These are phyloP conservation scores for Amphimedon queenslandica DNA, from an alignment of 37 sponge, comb jelly and placozoan species.

Conservation along the genomic window DNA sequence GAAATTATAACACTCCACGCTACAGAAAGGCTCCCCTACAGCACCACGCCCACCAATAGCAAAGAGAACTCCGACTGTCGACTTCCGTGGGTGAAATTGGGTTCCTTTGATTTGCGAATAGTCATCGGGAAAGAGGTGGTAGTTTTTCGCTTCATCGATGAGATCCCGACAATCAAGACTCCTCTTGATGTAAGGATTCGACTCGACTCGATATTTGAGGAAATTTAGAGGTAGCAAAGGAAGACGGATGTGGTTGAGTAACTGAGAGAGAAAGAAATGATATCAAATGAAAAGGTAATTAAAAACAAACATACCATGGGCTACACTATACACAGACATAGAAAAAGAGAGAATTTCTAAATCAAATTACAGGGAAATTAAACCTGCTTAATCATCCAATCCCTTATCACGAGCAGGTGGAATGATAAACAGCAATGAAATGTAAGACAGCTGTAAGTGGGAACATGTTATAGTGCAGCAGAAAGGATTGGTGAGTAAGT, in stretches of 20 bases:
- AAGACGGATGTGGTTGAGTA: conserved; percentile 64
- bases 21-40: conserved; percentile 76
- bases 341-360: too few relatives aligned
- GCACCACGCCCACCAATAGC: conserved; percentile 93
- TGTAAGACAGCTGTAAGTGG: too few relatives aligned
- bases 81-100: conserved; percentile 64
- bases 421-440: too few relatives aligned
- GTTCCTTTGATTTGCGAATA: conserved; percentile 14
- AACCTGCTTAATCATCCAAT: too few relatives aligned
- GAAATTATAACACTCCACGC: conserved; percentile 93
- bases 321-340: too few relatives aligned
- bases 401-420: too few relatives aligned
- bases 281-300: too few relatives aligned
- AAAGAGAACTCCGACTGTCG: conserved; percentile 79
- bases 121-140: conserved; percentile 64
- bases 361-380: too few relatives aligned
- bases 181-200: conserved; percentile 46
- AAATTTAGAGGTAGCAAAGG: conserved; percentile 73
- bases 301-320: too few relatives aligned
- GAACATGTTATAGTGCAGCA: too few relatives aligned
- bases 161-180: conserved; percentile 74
- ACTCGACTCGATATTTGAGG: conserved; percentile 66
- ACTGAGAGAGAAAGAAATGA: too few relatives aligned
- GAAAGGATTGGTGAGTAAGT: too few relatives aligned
- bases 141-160: conserved; percentile 87